A percentile compares a stretch with the other conserved stretches of the same genome.
phyloP scores from a whole-genome alignment of 2,797 vertebrate species.

The Glyptemys insculpta region DNA sequence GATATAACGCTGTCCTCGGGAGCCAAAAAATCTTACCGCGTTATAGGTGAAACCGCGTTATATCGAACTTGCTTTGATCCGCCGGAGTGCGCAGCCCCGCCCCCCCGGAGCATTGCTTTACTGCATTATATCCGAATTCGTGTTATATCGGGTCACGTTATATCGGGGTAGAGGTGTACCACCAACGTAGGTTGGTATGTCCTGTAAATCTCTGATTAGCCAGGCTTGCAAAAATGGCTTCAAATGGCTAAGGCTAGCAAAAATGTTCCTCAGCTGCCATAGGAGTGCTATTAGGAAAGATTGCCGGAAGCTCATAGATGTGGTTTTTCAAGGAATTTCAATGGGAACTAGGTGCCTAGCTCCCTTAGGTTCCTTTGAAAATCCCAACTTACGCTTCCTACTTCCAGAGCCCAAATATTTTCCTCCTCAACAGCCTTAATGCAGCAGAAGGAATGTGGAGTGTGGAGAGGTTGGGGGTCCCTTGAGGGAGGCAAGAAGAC shows the following conservation, averaged over 20 bases:
- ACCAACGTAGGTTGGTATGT: neutral
- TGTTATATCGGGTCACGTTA: too few relatives aligned
- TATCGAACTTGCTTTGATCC: too few relatives aligned
- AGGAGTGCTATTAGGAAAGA: too few relatives aligned
- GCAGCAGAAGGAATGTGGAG: neutral
- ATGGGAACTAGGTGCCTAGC: neutral
- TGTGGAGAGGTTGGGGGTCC: neutral
- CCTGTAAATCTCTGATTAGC: neutral
- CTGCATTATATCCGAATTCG: too few relatives aligned
- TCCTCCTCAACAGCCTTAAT: neutral
- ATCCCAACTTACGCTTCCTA: neutral
- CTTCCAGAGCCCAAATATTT: neutral
- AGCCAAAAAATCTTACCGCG: too few relatives aligned
- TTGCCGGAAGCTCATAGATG: neutral
- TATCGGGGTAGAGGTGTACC: too few relatives aligned
- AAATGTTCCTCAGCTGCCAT: too few relatives aligned
- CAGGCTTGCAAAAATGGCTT: neutral
- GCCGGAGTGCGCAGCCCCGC: too few relatives aligned
- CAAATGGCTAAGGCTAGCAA: neutral
- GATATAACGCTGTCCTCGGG: too few relatives aligned
- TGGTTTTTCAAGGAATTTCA: neutral
- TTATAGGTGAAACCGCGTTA: too few relatives aligned
- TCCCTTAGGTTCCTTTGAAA: neutral
- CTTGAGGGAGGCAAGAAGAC: neutral
- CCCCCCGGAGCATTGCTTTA: too few relatives aligned